A percentile compares a stretch with the other conserved stretches of the same genome.
Conservation (phyloP, 2,797 vertebrate genomes). For the Artibeus jamaicensis region DNA sequence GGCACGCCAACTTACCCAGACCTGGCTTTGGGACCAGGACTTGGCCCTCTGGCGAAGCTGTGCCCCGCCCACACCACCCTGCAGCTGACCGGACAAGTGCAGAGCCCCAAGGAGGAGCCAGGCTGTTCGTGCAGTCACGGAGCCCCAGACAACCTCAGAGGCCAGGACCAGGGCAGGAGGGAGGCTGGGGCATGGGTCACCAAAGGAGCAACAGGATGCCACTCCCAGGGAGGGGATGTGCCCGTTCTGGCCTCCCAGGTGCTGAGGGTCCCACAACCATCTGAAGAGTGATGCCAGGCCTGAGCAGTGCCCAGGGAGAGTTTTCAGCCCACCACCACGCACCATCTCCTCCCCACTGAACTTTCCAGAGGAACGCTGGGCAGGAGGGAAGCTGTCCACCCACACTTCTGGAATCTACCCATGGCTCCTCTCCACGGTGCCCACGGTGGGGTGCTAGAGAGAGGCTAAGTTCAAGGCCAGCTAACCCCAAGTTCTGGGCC, state of each 20-base stretch:
- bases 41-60: neutral
- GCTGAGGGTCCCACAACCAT: neutral
- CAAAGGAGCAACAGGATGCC: neutral
- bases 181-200: neutral
- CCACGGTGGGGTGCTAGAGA: neutral
- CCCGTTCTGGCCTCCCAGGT: neutral
- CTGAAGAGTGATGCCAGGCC: neutral
- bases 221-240: neutral
- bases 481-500: accelerated
- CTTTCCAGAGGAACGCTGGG: too few relatives aligned
- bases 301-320: neutral
- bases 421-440: neutral
- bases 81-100: neutral
- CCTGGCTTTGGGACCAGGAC: neutral
- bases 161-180: neutral
- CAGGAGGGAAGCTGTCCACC: too few relatives aligned
- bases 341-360: neutral
- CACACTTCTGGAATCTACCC: neutral
- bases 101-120: neutral
- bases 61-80: neutral
- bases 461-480: neutral
- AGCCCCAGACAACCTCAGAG: neutral
- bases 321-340: neutral
- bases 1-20: neutral
- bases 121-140: neutral